Percentiles rank a stretch among this genome's conserved stretches.
Evolutionary conservation across 1,140 invertebrate genomes (phyloP).

Genomic region (Drosophila parvula): DNA sequence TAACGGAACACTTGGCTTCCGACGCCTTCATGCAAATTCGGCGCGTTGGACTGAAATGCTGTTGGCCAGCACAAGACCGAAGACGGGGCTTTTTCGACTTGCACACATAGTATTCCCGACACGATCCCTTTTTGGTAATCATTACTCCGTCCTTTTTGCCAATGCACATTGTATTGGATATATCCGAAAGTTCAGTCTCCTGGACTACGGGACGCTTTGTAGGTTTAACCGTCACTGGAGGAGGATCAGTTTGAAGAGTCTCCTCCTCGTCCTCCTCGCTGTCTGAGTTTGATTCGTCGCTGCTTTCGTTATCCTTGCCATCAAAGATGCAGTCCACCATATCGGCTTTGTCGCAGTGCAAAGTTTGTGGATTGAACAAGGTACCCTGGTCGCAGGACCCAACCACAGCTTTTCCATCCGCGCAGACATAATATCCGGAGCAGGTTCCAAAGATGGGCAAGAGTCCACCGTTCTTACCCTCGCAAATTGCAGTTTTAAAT

Average conservation of each 20-base stretch:
- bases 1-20: conserved; percentile 55
- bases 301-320: not conserved
- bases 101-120: conserved; percentile 68
- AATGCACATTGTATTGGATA: conserved; percentile 28
- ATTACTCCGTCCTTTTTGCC: conserved; percentile 52
- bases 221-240: conserved; percentile 15
- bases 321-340: conserved; percentile 57
- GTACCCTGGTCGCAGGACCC: conserved; percentile 59
- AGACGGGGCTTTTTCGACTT: conserved; percentile 41
- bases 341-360: conserved; percentile 60
- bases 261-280: conserved; percentile 44
- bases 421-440: conserved; percentile 67
- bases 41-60: conserved; percentile 64
- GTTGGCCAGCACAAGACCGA: conserved; percentile 41
- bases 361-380: conserved; percentile 57
- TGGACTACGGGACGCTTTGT: conserved; percentile 1
- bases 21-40: conserved; percentile 50
- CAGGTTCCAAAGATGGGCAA: conserved; percentile 74
- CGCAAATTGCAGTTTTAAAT: conserved; percentile 59
- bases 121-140: conserved; percentile 55
- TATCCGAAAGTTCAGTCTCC: conserved; percentile 1
- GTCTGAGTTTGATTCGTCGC: not conserved
- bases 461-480: conserved; percentile 62
- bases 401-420: conserved; percentile 65
- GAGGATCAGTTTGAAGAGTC: not conserved